Conservation (phyloP, 2,797 vertebrate species). For the Cygnus olor region DNA sequence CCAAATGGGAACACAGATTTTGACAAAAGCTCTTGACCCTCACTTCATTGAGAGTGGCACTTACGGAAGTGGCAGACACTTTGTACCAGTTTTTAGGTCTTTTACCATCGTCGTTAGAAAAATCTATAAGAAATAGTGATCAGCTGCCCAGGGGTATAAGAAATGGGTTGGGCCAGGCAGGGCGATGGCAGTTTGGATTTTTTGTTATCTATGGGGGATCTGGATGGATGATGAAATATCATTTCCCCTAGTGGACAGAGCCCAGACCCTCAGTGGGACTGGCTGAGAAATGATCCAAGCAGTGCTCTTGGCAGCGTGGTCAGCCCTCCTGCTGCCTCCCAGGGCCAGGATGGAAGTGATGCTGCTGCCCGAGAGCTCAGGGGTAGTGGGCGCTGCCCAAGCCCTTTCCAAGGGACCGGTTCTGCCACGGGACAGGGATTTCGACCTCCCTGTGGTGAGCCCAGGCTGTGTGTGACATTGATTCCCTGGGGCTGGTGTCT, state of each 20-base stretch:
- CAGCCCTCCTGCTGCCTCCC: neutral
- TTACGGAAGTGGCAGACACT: neutral
- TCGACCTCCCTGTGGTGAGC: rapidly evolving
- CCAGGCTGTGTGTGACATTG: too few relatives aligned
- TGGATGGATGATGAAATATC: neutral
- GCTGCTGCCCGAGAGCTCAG: neutral
- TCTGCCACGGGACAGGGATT: rapidly evolving
- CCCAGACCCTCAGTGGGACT: rapidly evolving
- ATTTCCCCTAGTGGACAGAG: neutral
- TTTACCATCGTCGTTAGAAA: neutral
- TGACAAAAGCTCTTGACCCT: neutral
- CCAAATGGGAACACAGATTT: neutral
- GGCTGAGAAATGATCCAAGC: neutral
- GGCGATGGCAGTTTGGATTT: neutral
- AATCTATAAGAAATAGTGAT: neutral
- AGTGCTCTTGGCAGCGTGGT: rapidly evolving
- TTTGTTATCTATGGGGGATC: neutral
- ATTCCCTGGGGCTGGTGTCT: neutral
- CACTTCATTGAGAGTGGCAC: neutral
- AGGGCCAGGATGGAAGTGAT: neutral
- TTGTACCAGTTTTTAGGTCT: neutral
- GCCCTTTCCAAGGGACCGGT: rapidly evolving
- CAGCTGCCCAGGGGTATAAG: neutral
- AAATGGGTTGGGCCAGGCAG: neutral
- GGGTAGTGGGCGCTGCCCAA: neutral